Conservation (phyloP, 2,113 vertebrate species). For the Cichladusa arquata region DNA sequence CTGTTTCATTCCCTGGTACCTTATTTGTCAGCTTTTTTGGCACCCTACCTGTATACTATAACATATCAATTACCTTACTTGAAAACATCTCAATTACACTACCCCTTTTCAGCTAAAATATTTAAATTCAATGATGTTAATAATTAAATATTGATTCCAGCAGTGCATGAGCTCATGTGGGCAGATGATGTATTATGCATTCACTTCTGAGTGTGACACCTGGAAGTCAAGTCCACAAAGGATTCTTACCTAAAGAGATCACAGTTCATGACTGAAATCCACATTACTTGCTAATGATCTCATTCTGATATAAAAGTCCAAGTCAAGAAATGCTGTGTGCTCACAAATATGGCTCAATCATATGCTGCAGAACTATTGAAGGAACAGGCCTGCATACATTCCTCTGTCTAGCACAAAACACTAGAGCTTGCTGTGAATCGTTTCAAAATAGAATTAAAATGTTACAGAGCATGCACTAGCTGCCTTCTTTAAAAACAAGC, state of each 20-base stretch:
- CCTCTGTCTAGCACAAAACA: background rate
- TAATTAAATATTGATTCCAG: constrained; percentile 20
- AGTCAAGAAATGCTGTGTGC: background rate
- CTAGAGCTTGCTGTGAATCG: background rate
- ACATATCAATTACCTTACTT: background rate
- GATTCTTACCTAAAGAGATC: background rate
- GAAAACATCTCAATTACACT: background rate
- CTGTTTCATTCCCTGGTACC: background rate
- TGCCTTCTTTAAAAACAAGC: background rate
- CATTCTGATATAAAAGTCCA: background rate
- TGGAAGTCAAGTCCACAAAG: background rate
- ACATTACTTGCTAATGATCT: constrained; percentile 22
- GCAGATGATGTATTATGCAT: background rate
- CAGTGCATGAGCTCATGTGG: background rate
- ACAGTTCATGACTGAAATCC: background rate
- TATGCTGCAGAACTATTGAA: background rate
- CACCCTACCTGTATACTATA: background rate
- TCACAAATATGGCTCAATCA: background rate
- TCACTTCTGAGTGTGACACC: background rate
- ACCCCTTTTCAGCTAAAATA: background rate
- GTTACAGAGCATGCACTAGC: background rate
- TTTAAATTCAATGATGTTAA: background rate
- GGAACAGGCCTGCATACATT: background rate
- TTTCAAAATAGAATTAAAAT: background rate
- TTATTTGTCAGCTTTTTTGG: constrained; percentile 43